Percentiles rank a stretch among this genome's conserved stretches.
Conservation (phyloP, 2,797 vertebrate species). For the Chaunax sp. region DNA sequence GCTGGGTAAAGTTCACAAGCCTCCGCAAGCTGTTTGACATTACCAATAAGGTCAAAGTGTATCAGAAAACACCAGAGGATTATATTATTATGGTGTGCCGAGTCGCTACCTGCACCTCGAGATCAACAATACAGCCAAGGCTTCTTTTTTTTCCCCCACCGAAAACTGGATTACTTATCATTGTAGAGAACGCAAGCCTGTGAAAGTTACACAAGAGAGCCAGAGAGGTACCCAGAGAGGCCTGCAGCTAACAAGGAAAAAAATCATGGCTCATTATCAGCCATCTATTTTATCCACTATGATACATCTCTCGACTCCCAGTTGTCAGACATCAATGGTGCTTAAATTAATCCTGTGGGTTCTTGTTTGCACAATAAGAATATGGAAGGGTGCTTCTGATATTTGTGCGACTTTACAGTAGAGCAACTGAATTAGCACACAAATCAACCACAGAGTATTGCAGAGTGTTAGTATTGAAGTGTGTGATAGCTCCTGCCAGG, state of each 20-base stretch:
- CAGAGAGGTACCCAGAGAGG: constrained; percentile 62
- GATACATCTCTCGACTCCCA: constrained; percentile 78
- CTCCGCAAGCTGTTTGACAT: constrained; percentile 83
- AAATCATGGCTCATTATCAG: constrained; percentile 77
- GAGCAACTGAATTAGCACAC: constrained; percentile 78
- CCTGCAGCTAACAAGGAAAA: constrained; percentile 54
- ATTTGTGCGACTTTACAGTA: constrained; percentile 75
- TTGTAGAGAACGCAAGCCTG: constrained; percentile 42
- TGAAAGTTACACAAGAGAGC: constrained; percentile 73
- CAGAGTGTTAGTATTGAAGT: constrained; percentile 50
- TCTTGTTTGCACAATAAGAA: constrained; percentile 79
- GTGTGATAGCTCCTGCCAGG: constrained; percentile 63
- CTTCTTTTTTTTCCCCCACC: background rate
- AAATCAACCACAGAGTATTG: constrained; percentile 64
- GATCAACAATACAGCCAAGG: constrained; percentile 23
- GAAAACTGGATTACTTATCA: constrained; percentile 51
- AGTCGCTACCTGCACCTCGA: constrained; percentile 36
- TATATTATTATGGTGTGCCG: constrained; percentile 54
- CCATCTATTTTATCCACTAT: constrained; percentile 81
- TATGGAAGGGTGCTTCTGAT: constrained; percentile 76
- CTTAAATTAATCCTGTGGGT: constrained; percentile 80
- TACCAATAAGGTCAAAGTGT: constrained; percentile 82
- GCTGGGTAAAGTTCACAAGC: constrained; percentile 81
- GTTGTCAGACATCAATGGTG: constrained; percentile 80
- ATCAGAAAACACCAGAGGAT: constrained; percentile 75